Base-by-base conservation (phyloP, 2,888 invertebrate species). In the Drosophila hamatofila region DNA sequence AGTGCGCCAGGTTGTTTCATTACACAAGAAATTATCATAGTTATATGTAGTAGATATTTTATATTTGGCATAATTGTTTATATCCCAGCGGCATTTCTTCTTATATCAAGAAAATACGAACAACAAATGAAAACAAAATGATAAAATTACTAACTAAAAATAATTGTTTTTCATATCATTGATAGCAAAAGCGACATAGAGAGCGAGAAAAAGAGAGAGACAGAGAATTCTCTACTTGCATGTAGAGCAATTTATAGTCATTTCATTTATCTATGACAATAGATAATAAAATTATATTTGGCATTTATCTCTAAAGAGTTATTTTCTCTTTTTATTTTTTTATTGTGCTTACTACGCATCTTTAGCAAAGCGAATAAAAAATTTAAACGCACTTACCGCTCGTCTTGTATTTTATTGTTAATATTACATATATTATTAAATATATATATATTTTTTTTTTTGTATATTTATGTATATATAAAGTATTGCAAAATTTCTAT, bases 351-450 rank as follows among this genome's bases (percentile, higher is more conserved):
- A 6, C 76, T 72, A 72, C 72, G 63, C 69, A 48, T 44, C 42
- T 59, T 69, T 70, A 69, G 75, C 69, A 75, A 75, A 76, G 75
- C 75, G 68, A 16, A 46, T 72, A 68, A 59, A 65, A 46, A 61
- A 55, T 35, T 73, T 57, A 66, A 79, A 77, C 79, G 63, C 73
- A 79, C 79, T 79, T 79, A 79, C 79, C 79, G 79, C 65, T 72
- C 58, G 18, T 46, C 64, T 44, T 42, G 44, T 56, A 46, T 51
- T 59, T 41, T 37, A 21, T 69, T 18, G 18, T 46, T 41, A 60
- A 27, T 18, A 27, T 18, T 51, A 11, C 12, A 30, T 46, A 27
- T 18, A 27, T 48, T 25, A 25, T 44, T 25, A 25, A 12, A 46
- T 33, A 30, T 21, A 46, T 27, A 9, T 30, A 39, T 18, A 30